Percentiles rank a stretch among this genome's conserved stretches.
Conservation (phyloP, 2,797 vertebrate species). For the Xenops minutus region DNA sequence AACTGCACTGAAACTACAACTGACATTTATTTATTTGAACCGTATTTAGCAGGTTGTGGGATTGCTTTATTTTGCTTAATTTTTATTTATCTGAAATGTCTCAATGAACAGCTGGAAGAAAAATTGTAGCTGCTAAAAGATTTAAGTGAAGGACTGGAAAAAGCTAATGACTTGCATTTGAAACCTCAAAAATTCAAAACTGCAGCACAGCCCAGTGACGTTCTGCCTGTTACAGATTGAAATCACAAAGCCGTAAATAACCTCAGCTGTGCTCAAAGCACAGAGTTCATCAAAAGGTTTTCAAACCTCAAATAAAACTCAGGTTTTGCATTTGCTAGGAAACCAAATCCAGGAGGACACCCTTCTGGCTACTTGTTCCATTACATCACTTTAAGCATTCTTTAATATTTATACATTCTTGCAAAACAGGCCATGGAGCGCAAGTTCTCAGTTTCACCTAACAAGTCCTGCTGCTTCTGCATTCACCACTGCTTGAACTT, state of each 20-base stretch:
- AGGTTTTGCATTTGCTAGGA: neutral
- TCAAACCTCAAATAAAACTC: slow-evolving; percentile 25
- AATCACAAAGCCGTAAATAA: slow-evolving; percentile 26
- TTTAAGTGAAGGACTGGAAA: neutral
- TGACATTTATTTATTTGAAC: neutral
- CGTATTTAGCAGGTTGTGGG: neutral
- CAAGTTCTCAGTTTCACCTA: neutral
- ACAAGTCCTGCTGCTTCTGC: neutral
- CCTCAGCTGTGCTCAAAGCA: neutral
- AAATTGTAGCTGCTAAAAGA: neutral
- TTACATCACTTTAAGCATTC: neutral
- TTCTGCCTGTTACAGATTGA: neutral
- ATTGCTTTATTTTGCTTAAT: neutral
- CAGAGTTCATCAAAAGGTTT: slow-evolving; percentile 40
- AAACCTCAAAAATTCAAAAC: slow-evolving; percentile 15
- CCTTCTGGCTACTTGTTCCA: neutral
- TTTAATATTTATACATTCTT: neutral
- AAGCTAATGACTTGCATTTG: neutral
- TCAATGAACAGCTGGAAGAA: neutral
- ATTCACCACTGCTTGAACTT: neutral
- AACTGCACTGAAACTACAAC: neutral
- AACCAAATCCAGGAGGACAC: neutral
- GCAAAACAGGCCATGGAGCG: neutral
- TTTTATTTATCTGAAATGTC: neutral
- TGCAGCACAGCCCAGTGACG: neutral